Base-by-base conservation (phyloP, 2,888 invertebrate species). In the Lamproptera curius region DNA sequence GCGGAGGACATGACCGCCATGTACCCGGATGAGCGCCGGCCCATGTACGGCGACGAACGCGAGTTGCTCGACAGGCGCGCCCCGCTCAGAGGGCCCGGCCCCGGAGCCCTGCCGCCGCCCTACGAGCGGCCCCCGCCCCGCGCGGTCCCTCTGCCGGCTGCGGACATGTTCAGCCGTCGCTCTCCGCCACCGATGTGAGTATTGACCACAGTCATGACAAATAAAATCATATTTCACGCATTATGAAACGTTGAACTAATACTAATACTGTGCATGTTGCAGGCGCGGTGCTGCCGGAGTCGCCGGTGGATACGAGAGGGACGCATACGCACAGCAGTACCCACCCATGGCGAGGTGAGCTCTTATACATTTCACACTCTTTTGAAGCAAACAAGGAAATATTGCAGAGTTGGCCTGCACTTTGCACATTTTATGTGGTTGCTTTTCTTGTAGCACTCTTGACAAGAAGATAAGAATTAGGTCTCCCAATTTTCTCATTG, bases 321-420 rank as follows among this genome's bases (percentile, higher is more conserved):
- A 88, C 49, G 86, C 87, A 3, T 88, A 88, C 16, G 76, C 76
- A 0, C 88, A 86, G 58, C 85, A 82, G 59, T 88, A 88, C 68
- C 73, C 86, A 0, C 83, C 86, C 6, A 80, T 87, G 79, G 86
- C 82, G 72, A 83, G 88, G 88, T 88, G 70, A 80, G 88, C 45
- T 48, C 33, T 48, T 47, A 33, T 42, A 34, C 46, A 42, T 16
- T 36, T 35, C 13, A 39, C 38, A 10, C 43, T 48, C 42, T 34
- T 31, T 35, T 35, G 40, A 33, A 15, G 40, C 35, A 33, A 48
- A 34, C 36, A 45, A 42, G 46, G 41, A 51, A 45, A 42, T 44
- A 48, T 10, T 44, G 35, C 37, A 34, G n/a, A 11, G 31, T 35
- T 39, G 33, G 33, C 37, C 13, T 20, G 34, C 14, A 10, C 16